Conservation (phyloP, 2,888 invertebrate species). For the Trichopoda pennipes region DNA sequence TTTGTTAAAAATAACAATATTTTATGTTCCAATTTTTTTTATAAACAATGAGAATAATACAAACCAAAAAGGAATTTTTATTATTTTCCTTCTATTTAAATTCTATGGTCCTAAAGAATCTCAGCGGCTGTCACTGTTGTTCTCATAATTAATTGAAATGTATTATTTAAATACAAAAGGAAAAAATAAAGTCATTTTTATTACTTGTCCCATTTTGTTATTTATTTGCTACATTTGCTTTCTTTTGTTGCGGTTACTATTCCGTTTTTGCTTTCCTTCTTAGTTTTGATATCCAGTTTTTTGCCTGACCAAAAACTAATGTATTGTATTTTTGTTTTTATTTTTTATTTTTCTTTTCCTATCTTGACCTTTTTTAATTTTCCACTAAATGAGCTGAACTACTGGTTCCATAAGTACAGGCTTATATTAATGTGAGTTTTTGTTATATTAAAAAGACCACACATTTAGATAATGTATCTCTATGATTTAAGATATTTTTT, state of each 20-base stretch:
- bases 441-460: conserved; percentile 61
- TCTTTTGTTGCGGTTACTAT: conserved; percentile 54
- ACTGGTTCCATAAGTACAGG: conserved; percentile 10
- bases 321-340: conserved; percentile 9
- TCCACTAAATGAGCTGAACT: conserved; percentile 38
- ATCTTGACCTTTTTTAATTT: conserved; percentile 35
- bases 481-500: conserved; percentile 35
- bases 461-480: conserved; percentile 64
- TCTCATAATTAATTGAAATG: conserved; percentile 62
- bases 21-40: not conserved
- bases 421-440: conserved; percentile 26
- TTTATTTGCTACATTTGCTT: conserved; percentile 59
- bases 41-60: not conserved
- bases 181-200: conserved; percentile 68
- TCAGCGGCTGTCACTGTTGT: conserved; percentile 5
- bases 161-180: conserved; percentile 51
- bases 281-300: not conserved
- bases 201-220: conserved; percentile 68
- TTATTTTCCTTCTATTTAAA: conserved; percentile 12
- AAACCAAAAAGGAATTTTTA: conserved; percentile 41
- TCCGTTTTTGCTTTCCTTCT: not conserved
- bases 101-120: not conserved
- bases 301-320: not conserved
- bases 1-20: conserved; percentile 34
- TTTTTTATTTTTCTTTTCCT: not conserved